These are phyloP conservation scores for Pseudococcus viburni DNA, from an alignment of 2,888 invertebrate genomes.

Conservation along the genomic window DNA sequence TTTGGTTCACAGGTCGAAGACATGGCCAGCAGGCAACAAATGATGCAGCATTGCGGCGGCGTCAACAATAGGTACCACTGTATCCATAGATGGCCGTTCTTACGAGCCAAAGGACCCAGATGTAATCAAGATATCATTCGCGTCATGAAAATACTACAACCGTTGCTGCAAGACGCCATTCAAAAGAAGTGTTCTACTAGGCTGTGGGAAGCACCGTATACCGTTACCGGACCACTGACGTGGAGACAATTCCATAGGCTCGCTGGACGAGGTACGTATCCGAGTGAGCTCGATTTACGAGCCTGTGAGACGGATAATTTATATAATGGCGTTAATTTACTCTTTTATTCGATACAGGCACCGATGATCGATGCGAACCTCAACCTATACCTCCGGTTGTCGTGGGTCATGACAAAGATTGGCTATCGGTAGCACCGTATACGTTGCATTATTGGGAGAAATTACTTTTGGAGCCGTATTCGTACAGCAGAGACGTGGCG, in stretches of 20 bases:
- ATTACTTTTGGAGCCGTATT: constrained; percentile 95
- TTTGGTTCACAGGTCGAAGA: constrained; percentile 70
- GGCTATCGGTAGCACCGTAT: constrained; percentile 94
- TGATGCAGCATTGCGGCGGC: constrained; percentile 67
- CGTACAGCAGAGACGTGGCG: constrained; percentile 93
- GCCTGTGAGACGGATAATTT: not conserved
- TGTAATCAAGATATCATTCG: constrained; percentile 93
- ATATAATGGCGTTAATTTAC: not conserved
- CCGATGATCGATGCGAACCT: constrained; percentile 95
- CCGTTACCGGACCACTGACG: constrained; percentile 95
- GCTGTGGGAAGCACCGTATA: constrained; percentile 93
- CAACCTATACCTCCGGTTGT: constrained; percentile 96
- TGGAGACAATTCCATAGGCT: constrained; percentile 98
- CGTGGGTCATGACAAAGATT: constrained; percentile 95
- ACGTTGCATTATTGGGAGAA: constrained; percentile 97
- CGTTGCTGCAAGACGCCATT: constrained; percentile 94
- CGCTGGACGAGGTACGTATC: constrained; percentile 84
- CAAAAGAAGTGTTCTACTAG: constrained; percentile 90
- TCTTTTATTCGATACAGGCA: constrained; percentile 73
- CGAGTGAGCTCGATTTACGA: not conserved
- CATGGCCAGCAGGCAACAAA: constrained; percentile 70
- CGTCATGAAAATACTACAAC: constrained; percentile 91
- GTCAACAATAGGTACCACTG: constrained; percentile 71
- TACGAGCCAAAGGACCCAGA: constrained; percentile 85
- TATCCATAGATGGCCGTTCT: constrained; percentile 91